phyloP scores from a whole-genome alignment of 2,113 vertebrate genomes.

The Pipa parva region DNA sequence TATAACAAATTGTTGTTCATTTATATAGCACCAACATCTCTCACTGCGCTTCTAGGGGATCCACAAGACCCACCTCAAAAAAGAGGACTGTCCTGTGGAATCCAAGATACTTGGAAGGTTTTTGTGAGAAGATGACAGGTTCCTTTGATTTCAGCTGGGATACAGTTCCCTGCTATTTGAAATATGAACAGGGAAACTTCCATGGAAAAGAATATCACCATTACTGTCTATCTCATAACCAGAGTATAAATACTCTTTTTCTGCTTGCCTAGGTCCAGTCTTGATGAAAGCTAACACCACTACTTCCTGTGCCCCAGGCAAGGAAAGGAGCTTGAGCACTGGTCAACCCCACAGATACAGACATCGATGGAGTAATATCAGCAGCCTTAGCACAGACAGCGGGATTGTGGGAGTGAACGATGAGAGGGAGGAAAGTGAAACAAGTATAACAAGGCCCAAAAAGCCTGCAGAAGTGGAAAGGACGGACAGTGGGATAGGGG shows the following conservation, averaged over 20 bases:
- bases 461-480: conserved; percentile 70
- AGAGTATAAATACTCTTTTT: background rate
- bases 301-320: conserved; percentile 61
- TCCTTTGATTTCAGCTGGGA: too few species aligned
- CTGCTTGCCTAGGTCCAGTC: conserved; percentile 49
- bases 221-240: too few species aligned
- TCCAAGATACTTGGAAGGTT: too few species aligned
- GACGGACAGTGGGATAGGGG: conserved; percentile 79
- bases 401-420: conserved; percentile 78
- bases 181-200: too few species aligned
- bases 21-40: too few species aligned
- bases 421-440: conserved; percentile 61
- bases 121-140: too few species aligned
- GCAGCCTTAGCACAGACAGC: conserved; percentile 84
- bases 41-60: too few species aligned
- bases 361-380: conserved; percentile 85
- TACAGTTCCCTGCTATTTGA: too few species aligned
- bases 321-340: conserved; percentile 46
- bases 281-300: conserved; percentile 60
- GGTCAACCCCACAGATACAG: conserved; percentile 52
- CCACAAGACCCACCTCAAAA: too few species aligned
- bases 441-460: conserved; percentile 55
- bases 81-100: too few species aligned
- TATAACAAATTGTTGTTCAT: too few species aligned
- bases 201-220: too few species aligned